Base-by-base conservation (phyloP, 2,113 vertebrate genomes). In the Podarcis cretensis region DNA sequence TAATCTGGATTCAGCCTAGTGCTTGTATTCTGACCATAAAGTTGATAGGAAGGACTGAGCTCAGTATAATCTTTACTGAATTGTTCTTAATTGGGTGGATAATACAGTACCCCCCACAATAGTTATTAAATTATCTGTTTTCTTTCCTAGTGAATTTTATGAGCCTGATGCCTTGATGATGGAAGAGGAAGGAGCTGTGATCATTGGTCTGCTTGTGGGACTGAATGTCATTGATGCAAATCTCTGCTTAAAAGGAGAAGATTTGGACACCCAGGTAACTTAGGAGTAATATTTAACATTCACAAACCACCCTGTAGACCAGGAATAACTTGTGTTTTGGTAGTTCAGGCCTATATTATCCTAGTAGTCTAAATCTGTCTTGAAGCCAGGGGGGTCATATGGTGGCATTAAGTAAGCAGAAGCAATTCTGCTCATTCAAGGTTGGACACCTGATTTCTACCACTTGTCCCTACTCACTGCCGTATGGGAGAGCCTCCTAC, bases 201-300 rank as follows among this genome's bases (percentile, higher is more conserved):
- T 99, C 79, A 98, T 98, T 1, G 99, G 99, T 25, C 97, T 99
- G 86, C 96, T 99, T 81, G 99, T 99, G 92, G 99, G 99, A 63
- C 97, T 99, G 90, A 99, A 99, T 8, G 98, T 99, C 84, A 99
- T 99, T 37, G 99, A 99, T 93, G 99, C 99, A 89, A 99, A 99
- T 92, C 98, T 99, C 57, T 99, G 99, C 94, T 97, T 99, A 89
- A 99, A 99, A 97, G 99, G 99, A 94, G 99, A 99, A 97, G 98
- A 99, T 94, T 96, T 99, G 88, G 99, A 99, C 95, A 98, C 98
- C 83, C 99, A 98, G 98, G 99, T 99, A 91, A 92, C 48, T 10
- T 54, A 54, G 48, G 48, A 54, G 48, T 54, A 8, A 54, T 54
- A 54, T 12, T 12, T 54, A 54, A 54, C 9, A 54, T 54, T 54